Evolutionary conservation across 2,888 invertebrate genomes (phyloP).

Genomic region (Herminia tarsipennalis): DNA sequence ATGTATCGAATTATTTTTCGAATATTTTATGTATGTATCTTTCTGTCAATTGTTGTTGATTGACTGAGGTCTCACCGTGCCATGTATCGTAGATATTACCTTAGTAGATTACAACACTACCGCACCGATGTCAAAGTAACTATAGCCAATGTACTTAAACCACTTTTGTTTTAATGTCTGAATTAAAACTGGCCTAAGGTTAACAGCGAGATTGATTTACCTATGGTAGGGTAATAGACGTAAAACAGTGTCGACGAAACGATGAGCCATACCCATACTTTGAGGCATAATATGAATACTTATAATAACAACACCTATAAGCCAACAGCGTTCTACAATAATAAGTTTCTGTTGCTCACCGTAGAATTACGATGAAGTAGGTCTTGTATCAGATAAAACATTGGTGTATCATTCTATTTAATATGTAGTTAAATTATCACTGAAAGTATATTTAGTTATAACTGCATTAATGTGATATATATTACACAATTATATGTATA

Average conservation of each 20-base stretch:
- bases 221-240: not conserved
- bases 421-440: slow-evolving; percentile 28
- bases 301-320: too few species aligned
- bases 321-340: too few species aligned
- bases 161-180: not conserved
- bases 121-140: not conserved
- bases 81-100: slow-evolving; percentile 26
- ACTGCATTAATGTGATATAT: slow-evolving; percentile 49
- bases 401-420: slow-evolving; percentile 30
- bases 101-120: too few species aligned
- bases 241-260: too few species aligned
- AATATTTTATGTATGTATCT: slow-evolving; percentile 48
- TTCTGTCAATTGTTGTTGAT: slow-evolving; percentile 51
- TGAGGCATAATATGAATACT: too few species aligned
- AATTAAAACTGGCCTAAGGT: not conserved
- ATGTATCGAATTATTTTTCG: slow-evolving; percentile 55
- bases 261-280: too few species aligned
- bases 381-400: slow-evolving; percentile 13
- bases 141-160: not conserved
- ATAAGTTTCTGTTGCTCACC: too few species aligned
- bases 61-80: slow-evolving; percentile 50
- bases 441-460: slow-evolving; percentile 27
- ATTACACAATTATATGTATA: slow-evolving; percentile 50
- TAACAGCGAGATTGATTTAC: not conserved
- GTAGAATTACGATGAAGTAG: too few species aligned